These are phyloP conservation scores for Megalops atlanticus DNA, from an alignment of 2,113 vertebrate species.

Conservation along the genomic window DNA sequence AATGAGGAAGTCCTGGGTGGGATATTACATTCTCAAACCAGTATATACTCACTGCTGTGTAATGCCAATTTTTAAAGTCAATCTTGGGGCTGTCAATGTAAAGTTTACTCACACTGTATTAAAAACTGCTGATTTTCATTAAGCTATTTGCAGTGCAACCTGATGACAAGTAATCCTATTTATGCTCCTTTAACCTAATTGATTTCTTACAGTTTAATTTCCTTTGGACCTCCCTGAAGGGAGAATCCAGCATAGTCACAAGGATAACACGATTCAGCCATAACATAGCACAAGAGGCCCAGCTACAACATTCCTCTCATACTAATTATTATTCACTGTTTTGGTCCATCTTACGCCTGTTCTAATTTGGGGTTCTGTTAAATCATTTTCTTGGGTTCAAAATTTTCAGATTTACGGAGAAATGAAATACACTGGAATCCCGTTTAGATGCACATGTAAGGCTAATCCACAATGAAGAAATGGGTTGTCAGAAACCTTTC, in stretches of 20 bases:
- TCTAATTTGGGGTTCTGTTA: background rate
- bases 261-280: background rate
- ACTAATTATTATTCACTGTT: background rate
- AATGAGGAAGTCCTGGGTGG: background rate
- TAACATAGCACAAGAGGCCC: background rate
- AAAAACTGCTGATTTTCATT: background rate
- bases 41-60: background rate
- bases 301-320: background rate
- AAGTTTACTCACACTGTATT: background rate
- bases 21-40: background rate
- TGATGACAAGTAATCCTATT: background rate
- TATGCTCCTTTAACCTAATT: slow-evolving; percentile 12
- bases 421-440: background rate
- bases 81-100: background rate
- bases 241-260: background rate
- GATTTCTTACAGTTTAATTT: slow-evolving; percentile 4
- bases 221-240: background rate
- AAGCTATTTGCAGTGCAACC: background rate
- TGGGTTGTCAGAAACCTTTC: background rate
- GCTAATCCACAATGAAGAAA: background rate
- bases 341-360: background rate
- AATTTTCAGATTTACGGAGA: background rate
- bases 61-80: background rate
- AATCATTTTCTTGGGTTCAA: background rate
- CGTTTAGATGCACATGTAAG: background rate